Evolutionary conservation across 2,888 invertebrate species (phyloP), one percentile per base, ranked within the genome.

Genomic region (Cartodere bifasciata): DNA sequence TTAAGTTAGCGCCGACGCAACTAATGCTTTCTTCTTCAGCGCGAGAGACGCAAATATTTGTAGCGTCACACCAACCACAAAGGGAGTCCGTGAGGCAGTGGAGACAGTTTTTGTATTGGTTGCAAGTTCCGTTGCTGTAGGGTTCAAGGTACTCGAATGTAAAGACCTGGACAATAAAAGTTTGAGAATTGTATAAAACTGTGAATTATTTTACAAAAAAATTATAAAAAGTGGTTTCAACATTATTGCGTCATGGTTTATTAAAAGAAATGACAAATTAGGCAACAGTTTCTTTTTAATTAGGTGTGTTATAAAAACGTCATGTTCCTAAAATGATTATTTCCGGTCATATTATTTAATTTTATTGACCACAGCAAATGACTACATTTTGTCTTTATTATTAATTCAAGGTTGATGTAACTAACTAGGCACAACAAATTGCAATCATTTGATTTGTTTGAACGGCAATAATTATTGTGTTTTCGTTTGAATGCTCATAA

Each of bases 11-110:
- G 4, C 56, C 52, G 7, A 39, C 29, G 47, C 81, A 81, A 23
- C 62, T 67, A 22, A 65, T 60, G 3, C 65, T 72, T 54, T 86
- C 84, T 44, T 83, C 77, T 1, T 70, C 63, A 9, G 65, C 60
- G 16, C 84, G 68, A 4, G 73, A 62, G 41, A 86, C 67, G 53
- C 86, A 87, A 27, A 67, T 64, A 39, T 70, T 63, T n/a, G 71
- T 77, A 6, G 79, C 54, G 38, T 84, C 82, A 53, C 92, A 94
- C 92, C 94, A 94, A 2, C 88, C 88, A 52, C 94, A 94, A 10
- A 78, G 71, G 1, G 84, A 79, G 58, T 92, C 91, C 0, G 83
- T 79, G 31, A 92, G 63, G 52, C 92, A 92, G 38, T 86, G 74
- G 16, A 90, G 62, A 49, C 92, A 92, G 58, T 87, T 91, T 40